phyloP scores from a whole-genome alignment of 2,113 vertebrate genomes.

The Chascanopsetta lugubris region DNA sequence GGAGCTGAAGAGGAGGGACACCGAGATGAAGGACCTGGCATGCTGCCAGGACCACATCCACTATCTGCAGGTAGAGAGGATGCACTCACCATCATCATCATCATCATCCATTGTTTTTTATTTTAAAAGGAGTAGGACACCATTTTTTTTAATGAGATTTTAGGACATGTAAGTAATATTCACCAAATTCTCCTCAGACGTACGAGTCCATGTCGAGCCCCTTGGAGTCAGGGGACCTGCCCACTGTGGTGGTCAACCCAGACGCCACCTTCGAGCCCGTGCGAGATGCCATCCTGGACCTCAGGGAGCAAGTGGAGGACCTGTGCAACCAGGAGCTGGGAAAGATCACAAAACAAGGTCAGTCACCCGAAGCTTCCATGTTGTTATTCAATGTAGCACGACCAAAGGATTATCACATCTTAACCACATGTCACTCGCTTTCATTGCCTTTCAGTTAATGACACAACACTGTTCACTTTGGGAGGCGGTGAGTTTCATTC shows the following conservation, averaged over 20 bases:
- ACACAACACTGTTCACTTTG: conserved; percentile 71
- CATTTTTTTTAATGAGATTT: too few relatives aligned
- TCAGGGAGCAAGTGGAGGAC: conserved; percentile 76
- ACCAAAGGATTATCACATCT: too few relatives aligned
- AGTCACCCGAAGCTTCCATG: neutral
- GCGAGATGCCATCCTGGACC: conserved; percentile 60
- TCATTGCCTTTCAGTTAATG: conserved; percentile 68
- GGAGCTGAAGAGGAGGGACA: conserved; percentile 73
- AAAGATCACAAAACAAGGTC: conserved; percentile 80
- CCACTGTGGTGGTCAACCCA: conserved; percentile 60
- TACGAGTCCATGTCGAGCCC: conserved; percentile 71
- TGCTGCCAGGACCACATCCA: conserved; percentile 78
- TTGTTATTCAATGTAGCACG: neutral
- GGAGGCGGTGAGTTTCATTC: conserved; percentile 67
- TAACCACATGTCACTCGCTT: neutral
- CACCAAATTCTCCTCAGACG: conserved; percentile 42
- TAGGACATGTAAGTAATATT: neutral
- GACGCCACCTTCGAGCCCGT: conserved; percentile 75
- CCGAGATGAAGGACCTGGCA: conserved; percentile 73
- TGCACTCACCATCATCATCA: too few relatives aligned
- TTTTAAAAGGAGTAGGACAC: too few relatives aligned
- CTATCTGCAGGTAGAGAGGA: conserved; percentile 75
- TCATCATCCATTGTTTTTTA: too few relatives aligned
- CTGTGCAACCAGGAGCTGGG: conserved; percentile 79
- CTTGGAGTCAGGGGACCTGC: conserved; percentile 66